Percentiles rank a stretch among this genome's conserved stretches.
phyloP scores from a whole-genome alignment of 2,797 vertebrate species.

The Garrulus glandarius region DNA sequence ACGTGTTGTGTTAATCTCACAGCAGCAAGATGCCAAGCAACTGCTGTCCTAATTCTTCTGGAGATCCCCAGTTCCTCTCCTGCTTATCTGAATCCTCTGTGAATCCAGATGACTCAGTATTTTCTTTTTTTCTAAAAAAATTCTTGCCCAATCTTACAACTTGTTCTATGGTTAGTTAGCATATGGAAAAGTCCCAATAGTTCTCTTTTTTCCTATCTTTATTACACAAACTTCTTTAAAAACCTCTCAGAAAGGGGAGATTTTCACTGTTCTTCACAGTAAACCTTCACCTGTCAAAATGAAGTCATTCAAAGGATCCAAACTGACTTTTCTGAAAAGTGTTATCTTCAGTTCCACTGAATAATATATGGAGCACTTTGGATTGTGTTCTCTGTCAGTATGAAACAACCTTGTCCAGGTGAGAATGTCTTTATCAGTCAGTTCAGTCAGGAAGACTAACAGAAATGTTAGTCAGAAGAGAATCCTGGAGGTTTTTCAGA shows the following conservation, averaged over 20 bases:
- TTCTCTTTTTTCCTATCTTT: neutral
- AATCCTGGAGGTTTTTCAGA: neutral
- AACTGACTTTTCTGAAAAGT: neutral
- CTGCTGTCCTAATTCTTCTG: neutral
- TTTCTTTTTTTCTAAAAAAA: neutral
- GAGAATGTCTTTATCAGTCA: neutral
- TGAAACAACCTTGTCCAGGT: neutral
- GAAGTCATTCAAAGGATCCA: neutral
- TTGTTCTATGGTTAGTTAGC: neutral
- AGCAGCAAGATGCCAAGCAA: neutral
- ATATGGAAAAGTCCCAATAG: neutral
- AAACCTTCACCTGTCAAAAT: neutral
- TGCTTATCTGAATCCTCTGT: neutral
- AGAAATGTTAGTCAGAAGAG: neutral
- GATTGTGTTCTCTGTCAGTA: neutral
- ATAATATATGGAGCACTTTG: neutral
- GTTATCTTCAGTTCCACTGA: neutral
- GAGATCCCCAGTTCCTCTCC: neutral
- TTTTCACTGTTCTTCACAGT: neutral
- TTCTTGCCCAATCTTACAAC: neutral
- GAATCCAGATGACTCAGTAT: neutral
- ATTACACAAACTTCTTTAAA: neutral
- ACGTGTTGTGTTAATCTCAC: fast-evolving
- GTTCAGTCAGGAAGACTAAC: neutral
- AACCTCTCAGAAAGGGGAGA: neutral